Evolutionary conservation across 2,888 invertebrate genomes (phyloP).

Genomic region (Synanthedon andrenaeformis): DNA sequence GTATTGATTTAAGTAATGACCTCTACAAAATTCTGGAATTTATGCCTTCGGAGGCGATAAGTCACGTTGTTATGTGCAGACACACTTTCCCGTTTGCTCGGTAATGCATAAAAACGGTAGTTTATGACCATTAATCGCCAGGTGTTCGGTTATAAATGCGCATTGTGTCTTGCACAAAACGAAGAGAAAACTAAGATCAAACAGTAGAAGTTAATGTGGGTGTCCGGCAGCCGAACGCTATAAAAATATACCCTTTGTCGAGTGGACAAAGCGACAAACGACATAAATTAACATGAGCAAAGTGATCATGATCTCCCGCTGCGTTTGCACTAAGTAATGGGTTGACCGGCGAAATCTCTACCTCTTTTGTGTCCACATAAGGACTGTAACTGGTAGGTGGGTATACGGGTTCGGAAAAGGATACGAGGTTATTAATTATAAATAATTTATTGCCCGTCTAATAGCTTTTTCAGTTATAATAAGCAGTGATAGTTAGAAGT

Average conservation of each 20-base stretch:
- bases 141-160: slow-evolving; percentile 45
- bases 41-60: too few species aligned
- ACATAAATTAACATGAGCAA: slow-evolving; percentile 68
- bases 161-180: slow-evolving; percentile 63
- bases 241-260: slow-evolving; percentile 54
- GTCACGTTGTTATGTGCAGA: neutral
- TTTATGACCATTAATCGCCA: slow-evolving; percentile 45
- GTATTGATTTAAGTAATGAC: too few species aligned
- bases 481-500: too few species aligned
- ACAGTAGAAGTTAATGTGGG: slow-evolving; percentile 64
- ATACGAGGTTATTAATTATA: neutral
- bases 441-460: too few species aligned
- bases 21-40: too few species aligned
- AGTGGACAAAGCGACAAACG: slow-evolving; percentile 59
- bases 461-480: too few species aligned
- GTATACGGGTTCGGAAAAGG: neutral
- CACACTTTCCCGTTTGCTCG: neutral
- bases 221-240: slow-evolving; percentile 62
- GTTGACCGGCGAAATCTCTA: slow-evolving; percentile 42
- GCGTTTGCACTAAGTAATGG: slow-evolving; percentile 56
- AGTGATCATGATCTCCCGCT: slow-evolving; percentile 65
- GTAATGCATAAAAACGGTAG: slow-evolving; percentile 7
- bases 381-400: neutral
- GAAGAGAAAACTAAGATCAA: slow-evolving; percentile 59
- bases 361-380: slow-evolving; percentile 11